Evolutionary conservation across 2,113 vertebrate genomes (phyloP), one percentile per base, ranked within the genome.

Genomic region (Tyrannus savana): DNA sequence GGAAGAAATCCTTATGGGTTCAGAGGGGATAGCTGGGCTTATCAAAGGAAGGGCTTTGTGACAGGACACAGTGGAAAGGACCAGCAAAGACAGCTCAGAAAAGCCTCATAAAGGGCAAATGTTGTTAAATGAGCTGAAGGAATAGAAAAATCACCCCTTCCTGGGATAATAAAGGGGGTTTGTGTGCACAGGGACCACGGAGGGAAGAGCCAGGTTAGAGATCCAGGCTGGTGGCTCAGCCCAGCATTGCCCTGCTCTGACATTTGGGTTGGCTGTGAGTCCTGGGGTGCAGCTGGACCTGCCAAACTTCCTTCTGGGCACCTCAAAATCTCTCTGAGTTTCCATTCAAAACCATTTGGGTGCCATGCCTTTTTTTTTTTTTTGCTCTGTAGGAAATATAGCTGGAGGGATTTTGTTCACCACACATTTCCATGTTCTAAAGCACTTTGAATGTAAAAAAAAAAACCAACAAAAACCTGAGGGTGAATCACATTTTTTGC

Each of bases 401-500:
- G 47, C 53, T 60, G 42, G 46, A 37, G 56, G 39, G 46, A 68
- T 74, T 47, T 87, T 39, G 35, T 44, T 87, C 66, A 12, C 44
- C 56, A 8, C 1, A 0, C 33, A 27, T 68, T 87, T 55, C 55
- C 69, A 19, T 31, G 44, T 75, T 72, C 87, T 74, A 24, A 82
- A 82, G 64, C 33, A 6, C 81, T 59, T 16, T 83, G 73, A 71
- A 82, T 84, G 42, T 19, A 72, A 87, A 77, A 84, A 66, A 73
- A 89, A 71, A 42, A 42, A 7, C 35, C 42, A 17, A 17, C 42
- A 44, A 44, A 75, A 67, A 74, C 46, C 14, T 42, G 77, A 89
- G 87, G 46, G 60, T 95, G 96, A 97, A 95, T 96, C 93, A 96
- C 44, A 67, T 74, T 88, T 86, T 86, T 87, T 59, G 42, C 87